Conservation (phyloP, 2,113 vertebrate species). For the Pachyramphus minor region DNA sequence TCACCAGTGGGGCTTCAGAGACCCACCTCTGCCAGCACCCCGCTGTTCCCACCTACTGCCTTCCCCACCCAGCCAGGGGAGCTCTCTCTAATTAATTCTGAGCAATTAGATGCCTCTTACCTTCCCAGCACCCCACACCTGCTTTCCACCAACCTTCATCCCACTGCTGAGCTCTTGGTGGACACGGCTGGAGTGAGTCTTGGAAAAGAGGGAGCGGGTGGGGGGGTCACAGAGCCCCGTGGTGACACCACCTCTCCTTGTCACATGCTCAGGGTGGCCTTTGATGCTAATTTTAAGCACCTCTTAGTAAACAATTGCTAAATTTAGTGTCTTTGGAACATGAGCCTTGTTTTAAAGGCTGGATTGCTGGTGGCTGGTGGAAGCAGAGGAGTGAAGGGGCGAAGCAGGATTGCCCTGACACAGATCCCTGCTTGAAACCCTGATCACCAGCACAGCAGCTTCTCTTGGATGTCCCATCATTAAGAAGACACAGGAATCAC, state of each 20-base stretch:
- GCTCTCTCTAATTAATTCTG: not conserved
- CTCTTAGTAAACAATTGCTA: not conserved
- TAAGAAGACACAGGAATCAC: not conserved
- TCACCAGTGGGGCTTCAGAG: fast-evolving
- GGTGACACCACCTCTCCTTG: not conserved
- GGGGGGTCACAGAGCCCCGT: not conserved
- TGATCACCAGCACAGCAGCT: not conserved
- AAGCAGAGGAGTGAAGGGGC: not conserved
- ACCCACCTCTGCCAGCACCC: not conserved
- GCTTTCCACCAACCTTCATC: not conserved
- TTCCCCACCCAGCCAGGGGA: not conserved
- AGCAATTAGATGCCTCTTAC: not conserved
- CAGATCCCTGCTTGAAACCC: not conserved
- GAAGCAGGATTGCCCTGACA: not conserved
- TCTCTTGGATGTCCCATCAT: not conserved
- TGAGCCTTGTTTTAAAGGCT: not conserved
- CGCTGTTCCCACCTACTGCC: not conserved
- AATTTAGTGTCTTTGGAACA: not conserved
- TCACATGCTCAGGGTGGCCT: not conserved
- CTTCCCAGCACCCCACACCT: not conserved
- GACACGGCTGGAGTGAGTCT: not conserved
- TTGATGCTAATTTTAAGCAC: not conserved
- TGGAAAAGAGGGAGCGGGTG: not conserved
- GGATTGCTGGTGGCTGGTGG: not conserved
- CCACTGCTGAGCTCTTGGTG: not conserved